Base-by-base conservation (phyloP, 2,888 invertebrate species). In the Torymus auratus region DNA sequence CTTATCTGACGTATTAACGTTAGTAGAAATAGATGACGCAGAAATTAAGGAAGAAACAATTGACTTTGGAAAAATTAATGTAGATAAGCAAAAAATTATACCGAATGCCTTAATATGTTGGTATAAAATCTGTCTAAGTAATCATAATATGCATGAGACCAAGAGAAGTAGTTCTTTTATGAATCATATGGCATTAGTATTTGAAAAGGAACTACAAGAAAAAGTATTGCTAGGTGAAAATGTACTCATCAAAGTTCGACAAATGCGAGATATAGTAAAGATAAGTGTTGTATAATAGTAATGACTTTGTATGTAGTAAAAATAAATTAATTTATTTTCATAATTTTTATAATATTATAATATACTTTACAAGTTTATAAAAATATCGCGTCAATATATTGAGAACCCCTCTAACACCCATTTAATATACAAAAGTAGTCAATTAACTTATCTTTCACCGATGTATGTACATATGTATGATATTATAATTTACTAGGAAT, bases 81-180 rank as follows among this genome's bases (percentile, higher is more conserved):
- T 69, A 17, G 68, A 75, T 17, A 82, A 79, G 50, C 71, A 55
- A 5, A 62, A 82, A 74, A 60, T 56, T 77, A 55, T 85, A n/a
- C 87, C 87, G 50, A 88, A 88, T 82, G 85, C 86, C 72, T 78
- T 88, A n/a, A 70, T 87, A 56, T 85, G 86, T 76, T 88, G 87
- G 87, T 88, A 86, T 75, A 86, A 84, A 79, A 83, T 88, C 65
- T 73, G 78, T 71, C 60, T 87, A 12, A 82, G 78, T 64, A 64
- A 83, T 52, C 77, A 85, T 67, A 78, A 83, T 60, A 50, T 80
- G 55, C 64, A 84, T 13, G 83, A 85, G 68, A 87, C 87, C 52
- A 86, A 81, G 75, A 84, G 85, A 73, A 85, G 81, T 20, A 80
- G 85, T 56, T 88, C 87, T 2, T 88, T 88, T 61, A 88, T 88